A percentile compares a stretch with the other conserved stretches of the same genome.
These are phyloP conservation scores for Toxotes chatareus DNA, from an alignment of 2,113 vertebrate genomes.

Conservation along the genomic window DNA sequence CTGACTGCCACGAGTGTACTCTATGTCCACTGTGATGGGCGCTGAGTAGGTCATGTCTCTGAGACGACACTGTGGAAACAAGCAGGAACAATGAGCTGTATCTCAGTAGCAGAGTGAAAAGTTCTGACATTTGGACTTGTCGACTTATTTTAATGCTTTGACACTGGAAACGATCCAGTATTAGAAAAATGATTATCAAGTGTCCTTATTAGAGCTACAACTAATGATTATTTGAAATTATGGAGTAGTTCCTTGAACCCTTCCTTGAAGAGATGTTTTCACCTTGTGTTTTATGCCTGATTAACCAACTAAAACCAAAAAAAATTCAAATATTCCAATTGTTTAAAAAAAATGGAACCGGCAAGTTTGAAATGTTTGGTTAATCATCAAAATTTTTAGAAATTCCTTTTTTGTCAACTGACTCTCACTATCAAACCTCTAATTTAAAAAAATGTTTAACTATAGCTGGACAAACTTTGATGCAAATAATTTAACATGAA, in stretches of 20 bases:
- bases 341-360: too few relatives aligned
- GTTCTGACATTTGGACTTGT: not conserved
- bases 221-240: too few relatives aligned
- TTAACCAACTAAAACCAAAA: too few relatives aligned
- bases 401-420: not conserved
- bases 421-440: not conserved
- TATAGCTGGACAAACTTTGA: not conserved
- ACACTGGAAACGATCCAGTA: too few relatives aligned
- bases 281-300: too few relatives aligned
- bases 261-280: too few relatives aligned
- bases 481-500: not conserved
- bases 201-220: too few relatives aligned
- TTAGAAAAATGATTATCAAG: too few relatives aligned
- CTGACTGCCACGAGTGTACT: constrained; percentile 97
- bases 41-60: constrained; percentile 98
- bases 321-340: too few relatives aligned
- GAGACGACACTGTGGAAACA: constrained; percentile 90
- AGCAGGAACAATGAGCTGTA: not conserved
- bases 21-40: constrained; percentile 96
- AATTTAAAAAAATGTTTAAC: not conserved
- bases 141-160: too few relatives aligned
- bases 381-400: not conserved
- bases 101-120: not conserved
- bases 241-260: too few relatives aligned
- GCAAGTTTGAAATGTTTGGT: not conserved